A percentile compares a stretch with the other conserved stretches of the same genome.
phyloP scores from a whole-genome alignment of 2,113 vertebrate species.

The Helogale parvula region DNA sequence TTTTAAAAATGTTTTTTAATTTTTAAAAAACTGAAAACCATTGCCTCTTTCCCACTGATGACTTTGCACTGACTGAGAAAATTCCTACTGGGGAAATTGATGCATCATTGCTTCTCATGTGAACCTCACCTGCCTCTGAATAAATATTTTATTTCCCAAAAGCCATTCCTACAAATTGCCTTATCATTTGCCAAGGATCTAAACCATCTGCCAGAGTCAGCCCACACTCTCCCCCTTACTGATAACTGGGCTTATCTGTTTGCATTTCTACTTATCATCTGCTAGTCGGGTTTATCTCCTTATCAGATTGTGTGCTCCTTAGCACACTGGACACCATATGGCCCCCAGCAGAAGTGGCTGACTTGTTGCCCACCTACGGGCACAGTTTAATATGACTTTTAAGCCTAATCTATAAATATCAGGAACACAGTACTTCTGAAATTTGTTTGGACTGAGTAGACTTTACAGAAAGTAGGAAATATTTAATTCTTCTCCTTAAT shows the following conservation, averaged over 20 bases:
- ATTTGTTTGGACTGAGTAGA: not conserved
- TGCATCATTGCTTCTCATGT: not conserved
- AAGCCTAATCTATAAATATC: not conserved
- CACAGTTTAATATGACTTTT: not conserved
- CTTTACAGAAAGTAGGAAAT: not conserved
- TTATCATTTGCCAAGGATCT: not conserved
- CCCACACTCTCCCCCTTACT: not conserved
- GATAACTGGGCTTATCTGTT: constrained; percentile 17
- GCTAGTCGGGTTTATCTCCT: constrained; percentile 49
- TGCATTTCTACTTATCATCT: not conserved
- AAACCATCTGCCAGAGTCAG: not conserved
- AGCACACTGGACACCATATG: not conserved
- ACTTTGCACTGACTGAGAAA: not conserved
- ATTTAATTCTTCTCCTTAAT: not conserved
- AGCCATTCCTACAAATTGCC: not conserved
- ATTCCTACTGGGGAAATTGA: not conserved
- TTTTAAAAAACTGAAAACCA: not conserved
- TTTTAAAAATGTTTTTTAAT: too few relatives aligned
- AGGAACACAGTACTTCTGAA: not conserved
- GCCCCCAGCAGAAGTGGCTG: not conserved
- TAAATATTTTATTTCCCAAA: constrained; percentile 38
- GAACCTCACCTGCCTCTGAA: not conserved
- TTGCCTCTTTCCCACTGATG: not conserved
- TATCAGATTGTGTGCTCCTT: constrained; percentile 34
- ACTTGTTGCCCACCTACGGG: not conserved